A percentile compares a stretch with the other conserved stretches of the same genome.
Conservation (phyloP, 92 coral and sea anemone genomes). For the Diadumene lineata region DNA sequence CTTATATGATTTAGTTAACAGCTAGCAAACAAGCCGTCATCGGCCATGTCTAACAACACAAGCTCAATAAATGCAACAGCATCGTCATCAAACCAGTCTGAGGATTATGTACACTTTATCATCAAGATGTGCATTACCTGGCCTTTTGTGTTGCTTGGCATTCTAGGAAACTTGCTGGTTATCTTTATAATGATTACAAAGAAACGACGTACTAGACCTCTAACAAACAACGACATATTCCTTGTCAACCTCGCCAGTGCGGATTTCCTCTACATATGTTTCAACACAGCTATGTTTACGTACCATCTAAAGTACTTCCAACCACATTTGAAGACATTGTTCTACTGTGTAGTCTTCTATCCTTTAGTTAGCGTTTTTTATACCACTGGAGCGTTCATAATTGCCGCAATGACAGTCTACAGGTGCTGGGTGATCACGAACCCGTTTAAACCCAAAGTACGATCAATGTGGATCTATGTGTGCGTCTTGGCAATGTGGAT, state of each 20-base stretch:
- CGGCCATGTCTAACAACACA: too few relatives aligned
- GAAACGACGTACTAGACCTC: background rate
- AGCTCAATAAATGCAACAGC: background rate
- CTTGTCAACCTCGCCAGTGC: conserved; percentile 27
- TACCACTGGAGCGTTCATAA: conserved; percentile 56
- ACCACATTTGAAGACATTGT: background rate
- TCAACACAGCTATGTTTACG: background rate
- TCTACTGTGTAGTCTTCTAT: conserved; percentile 59
- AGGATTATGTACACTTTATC: background rate
- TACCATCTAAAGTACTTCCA: background rate
- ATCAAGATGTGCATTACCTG: background rate
- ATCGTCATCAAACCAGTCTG: background rate
- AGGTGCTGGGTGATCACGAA: conserved; percentile 60
- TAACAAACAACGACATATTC: conserved; percentile 22
- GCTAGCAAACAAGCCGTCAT: too few relatives aligned
- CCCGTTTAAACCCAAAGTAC: conserved; percentile 37
- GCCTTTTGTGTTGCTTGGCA: background rate
- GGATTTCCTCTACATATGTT: conserved; percentile 13
- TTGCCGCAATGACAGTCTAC: conserved; percentile 63
- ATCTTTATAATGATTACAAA: conserved; percentile 1
- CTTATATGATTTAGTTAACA: too few relatives aligned
- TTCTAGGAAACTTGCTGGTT: conserved; percentile 12
- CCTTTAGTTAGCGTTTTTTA: conserved; percentile 50
- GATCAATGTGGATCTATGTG: conserved; percentile 15
- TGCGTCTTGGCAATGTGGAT: conserved; percentile 50